A percentile compares a stretch with the other conserved stretches of the same genome.
Evolutionary conservation across 2,113 vertebrate species (phyloP).

Genomic region (Dasyornis broadbenti): DNA sequence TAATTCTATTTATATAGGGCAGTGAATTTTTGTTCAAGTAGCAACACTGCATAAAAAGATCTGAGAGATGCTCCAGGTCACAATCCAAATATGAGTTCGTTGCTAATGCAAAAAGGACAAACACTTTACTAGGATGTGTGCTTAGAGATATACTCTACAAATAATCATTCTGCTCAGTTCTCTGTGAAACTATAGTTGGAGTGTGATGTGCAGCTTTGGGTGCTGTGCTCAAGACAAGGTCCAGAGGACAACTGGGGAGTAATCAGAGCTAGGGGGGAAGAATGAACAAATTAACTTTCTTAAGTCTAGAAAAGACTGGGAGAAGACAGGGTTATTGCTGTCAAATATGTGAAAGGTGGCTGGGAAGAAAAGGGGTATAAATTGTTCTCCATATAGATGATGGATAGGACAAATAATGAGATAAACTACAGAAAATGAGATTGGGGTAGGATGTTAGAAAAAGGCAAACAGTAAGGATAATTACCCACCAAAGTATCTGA

Average conservation of each 20-base stretch:
- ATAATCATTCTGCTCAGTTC: neutral
- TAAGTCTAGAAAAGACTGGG: neutral
- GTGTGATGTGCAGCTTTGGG: neutral
- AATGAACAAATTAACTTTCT: neutral
- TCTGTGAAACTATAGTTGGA: neutral
- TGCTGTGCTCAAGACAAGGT: neutral
- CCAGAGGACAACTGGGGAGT: neutral
- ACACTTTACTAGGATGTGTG: neutral
- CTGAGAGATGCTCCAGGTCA: neutral
- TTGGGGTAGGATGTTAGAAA: neutral
- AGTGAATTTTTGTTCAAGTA: neutral
- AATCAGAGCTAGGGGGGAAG: neutral
- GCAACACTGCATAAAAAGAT: neutral
- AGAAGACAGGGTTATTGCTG: neutral
- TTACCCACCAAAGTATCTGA: neutral
- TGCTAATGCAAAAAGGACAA: neutral
- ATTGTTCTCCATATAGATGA: neutral
- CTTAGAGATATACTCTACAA: neutral
- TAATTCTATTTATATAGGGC: neutral
- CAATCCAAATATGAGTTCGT: neutral
- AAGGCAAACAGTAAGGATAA: neutral
- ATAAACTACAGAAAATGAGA: neutral
- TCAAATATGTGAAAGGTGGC: neutral
- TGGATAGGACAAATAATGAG: neutral
- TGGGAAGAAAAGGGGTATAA: neutral